Base-by-base conservation (phyloP, 2,113 vertebrate genomes). In the Hydrolagus affinis region DNA sequence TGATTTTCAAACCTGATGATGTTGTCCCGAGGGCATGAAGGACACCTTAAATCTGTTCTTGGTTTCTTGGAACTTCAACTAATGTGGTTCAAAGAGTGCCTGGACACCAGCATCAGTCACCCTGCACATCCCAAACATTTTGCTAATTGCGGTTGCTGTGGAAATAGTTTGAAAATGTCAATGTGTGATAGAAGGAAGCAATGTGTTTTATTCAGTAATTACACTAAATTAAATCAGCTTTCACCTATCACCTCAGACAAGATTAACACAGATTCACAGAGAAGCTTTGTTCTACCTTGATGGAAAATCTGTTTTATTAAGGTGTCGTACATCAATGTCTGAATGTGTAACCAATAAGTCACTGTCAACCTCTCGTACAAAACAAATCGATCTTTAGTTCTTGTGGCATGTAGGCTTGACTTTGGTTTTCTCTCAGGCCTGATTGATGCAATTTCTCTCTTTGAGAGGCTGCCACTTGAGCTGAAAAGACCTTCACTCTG, bases 221-320 rank as follows among this genome's bases (percentile, higher is more conserved):
- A 44, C 44, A 44, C 44, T 44, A 44, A 44, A 44, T 44, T 78
- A 25, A 78, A n/a, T 78, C 75, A 14, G 56, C 21, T 64, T 57
- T 80, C 23, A 62, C n/a, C 59, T 62, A 28, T 80, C 23, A 80
- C 23, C n/a, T 15, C n/a, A 78, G 57, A 78, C 56, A 25, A 23
- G n/a, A 62, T 80, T 17, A 62, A 62, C 76, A 62, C 59, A 64
- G 59, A 64, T 80, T 80, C 76, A 62, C 59, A 64, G 59, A 64
- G 75, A 77, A 77, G 7, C 72, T 32, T 71, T 25, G 59, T 80
- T 80, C 59, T 28, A 57, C 25, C 23, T 9, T 64, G n/a, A 57
- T 59, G 23, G 56, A 23, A 14, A 10, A 60, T 77, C 44, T 44
- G 44, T 44, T 44, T 80, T 17, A 80, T 11, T 62, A 28, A 14